phyloP scores from a whole-genome alignment of 2,888 invertebrate genomes.

The Opisthograptis luteolata region DNA sequence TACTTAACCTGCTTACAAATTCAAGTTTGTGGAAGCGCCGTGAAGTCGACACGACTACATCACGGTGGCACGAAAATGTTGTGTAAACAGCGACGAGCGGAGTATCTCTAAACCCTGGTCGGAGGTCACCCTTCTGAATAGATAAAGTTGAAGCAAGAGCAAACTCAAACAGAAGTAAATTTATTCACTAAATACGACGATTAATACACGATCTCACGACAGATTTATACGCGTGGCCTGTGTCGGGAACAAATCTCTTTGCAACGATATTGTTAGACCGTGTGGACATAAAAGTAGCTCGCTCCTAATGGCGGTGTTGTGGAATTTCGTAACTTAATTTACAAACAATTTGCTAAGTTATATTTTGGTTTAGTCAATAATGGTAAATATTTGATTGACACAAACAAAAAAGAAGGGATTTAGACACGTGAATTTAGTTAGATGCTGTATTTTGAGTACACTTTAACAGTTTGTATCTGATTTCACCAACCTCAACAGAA shows the following conservation, averaged over 20 bases:
- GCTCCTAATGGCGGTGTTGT: no score
- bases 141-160: constrained; percentile 75
- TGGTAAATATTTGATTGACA: no score
- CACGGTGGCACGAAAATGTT: constrained; percentile 71
- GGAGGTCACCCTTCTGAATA: constrained; percentile 77
- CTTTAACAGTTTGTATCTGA: no score
- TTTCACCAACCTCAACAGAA: no score
- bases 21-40: constrained; percentile 64
- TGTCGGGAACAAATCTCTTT: constrained; percentile 1
- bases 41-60: constrained; percentile 58
- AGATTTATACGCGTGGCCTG: constrained; percentile 62
- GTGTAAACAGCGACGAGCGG: constrained; percentile 72
- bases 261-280: constrained; percentile 38
- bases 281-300: constrained; percentile 61
- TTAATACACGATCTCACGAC: constrained; percentile 79
- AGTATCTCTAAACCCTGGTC: constrained; percentile 68
- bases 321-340: no score
- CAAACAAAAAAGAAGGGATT: no score
- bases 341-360: no score
- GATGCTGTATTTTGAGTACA: no score
- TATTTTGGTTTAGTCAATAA: no score
- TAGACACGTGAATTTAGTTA: no score
- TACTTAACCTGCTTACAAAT: constrained; percentile 61
- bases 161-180: constrained; percentile 83
- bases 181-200: constrained; percentile 82